phyloP scores from a whole-genome alignment of 2,888 invertebrate genomes.

The Phalera bucephala region DNA sequence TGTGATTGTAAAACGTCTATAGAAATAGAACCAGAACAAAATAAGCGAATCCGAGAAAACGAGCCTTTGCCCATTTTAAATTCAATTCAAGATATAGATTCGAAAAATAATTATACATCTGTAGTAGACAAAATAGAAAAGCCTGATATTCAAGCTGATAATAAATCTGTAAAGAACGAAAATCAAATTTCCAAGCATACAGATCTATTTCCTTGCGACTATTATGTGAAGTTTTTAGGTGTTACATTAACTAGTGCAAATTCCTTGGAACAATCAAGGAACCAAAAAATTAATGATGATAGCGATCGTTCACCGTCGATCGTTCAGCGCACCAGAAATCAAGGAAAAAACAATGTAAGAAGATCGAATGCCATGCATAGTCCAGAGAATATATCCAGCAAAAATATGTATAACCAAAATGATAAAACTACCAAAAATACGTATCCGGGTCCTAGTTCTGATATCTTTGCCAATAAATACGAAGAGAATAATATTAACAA shows the following conservation, averaged over 20 bases:
- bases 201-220: conserved; percentile 39
- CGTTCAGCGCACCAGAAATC: neutral
- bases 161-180: conserved; percentile 3
- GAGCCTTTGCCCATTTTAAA: conserved; percentile 4
- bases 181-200: conserved; percentile 20
- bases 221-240: conserved; percentile 63
- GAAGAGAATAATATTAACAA: neutral
- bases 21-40: conserved; percentile 12
- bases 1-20: conserved; percentile 32
- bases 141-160: conserved; percentile 4
- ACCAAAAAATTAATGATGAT: neutral
- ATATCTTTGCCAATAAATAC: too few relatives aligned
- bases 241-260: conserved; percentile 55
- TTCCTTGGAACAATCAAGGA: neutral
- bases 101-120: conserved; percentile 2
- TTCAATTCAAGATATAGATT: conserved; percentile 4
- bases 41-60: conserved; percentile 1
- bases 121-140: conserved; percentile 4
- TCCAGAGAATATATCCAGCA: neutral
- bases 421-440: neutral
- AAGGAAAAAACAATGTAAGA: neutral
- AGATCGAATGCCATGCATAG: neutral
- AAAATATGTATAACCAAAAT: neutral
- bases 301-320: neutral
- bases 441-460: too few relatives aligned